Base-by-base conservation (phyloP, 2,113 vertebrate species). In the Chaenogobius annularis region DNA sequence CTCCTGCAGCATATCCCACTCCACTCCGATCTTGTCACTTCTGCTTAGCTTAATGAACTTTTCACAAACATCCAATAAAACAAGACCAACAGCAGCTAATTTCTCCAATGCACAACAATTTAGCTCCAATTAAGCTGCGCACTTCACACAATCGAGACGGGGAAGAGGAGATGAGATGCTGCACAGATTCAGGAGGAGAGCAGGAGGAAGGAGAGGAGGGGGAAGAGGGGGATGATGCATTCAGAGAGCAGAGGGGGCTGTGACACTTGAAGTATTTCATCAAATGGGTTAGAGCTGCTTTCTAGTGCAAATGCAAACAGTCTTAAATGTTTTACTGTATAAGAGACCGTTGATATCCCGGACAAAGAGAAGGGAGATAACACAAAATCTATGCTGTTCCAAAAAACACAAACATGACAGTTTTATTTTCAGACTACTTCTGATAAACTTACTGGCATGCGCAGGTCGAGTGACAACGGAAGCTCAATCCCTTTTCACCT, bases 121-220 rank as follows among this genome's bases (percentile, higher is more conserved):
- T 86, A 72, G 74, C 72, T 77, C 76, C 80, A 85, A 84, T 88
- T 83, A 90, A 68, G 75, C 13, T 19, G 44, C 56, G 59, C 5
- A 26, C 56, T 14, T 66, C 56, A 46, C 61, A 70, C 69, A 72
- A 10, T 35, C 63, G 11, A 26, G 55, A 7, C 15, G 17, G 7
- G 17, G 50, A n/a, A 9, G 17, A 40, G 37, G 37, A 40, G 37
- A 31, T 31, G 1, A 40, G 37, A 40, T 6, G 37, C 3, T 40
- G 37, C 3, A 17, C 44, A 46, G 44, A 11, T 3, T 10, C 44
- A 19, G 14, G 37, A 40, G 15, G 20, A 26, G 55, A 26, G 22
- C 7, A 12, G n/a, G 19, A 54, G 50, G 9, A 2, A 54, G 50
- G 19, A n/a, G 54, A 23, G 20, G 3, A 2, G 20, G 11, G 11